Conservation (phyloP, 2,113 vertebrate species). For the Lophotis ruficrista region DNA sequence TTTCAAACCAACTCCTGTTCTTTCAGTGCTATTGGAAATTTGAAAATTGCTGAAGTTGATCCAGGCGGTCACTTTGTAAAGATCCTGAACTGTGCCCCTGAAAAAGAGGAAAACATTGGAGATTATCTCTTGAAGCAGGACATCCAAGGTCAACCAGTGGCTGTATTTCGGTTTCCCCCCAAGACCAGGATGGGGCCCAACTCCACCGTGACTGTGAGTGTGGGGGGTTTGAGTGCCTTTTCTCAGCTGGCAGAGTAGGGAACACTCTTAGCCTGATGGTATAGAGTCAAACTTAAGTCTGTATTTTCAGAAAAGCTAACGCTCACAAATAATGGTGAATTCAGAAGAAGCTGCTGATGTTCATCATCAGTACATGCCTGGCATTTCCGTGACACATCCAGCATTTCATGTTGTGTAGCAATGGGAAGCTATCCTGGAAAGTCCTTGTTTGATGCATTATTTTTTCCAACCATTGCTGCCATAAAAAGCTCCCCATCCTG, state of each 20-base stretch:
- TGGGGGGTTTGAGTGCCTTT: not conserved
- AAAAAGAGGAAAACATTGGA: slow-evolving; percentile 64
- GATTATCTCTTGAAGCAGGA: slow-evolving; percentile 66
- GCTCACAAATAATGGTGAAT: not conserved
- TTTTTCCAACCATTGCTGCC: not conserved
- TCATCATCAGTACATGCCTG: not conserved
- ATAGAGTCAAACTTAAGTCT: not conserved
- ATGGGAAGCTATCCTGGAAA: not conserved
- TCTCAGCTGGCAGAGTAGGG: not conserved
- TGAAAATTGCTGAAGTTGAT: slow-evolving; percentile 65
- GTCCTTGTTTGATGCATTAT: not conserved
- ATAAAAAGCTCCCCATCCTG: not conserved
- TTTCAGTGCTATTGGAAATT: slow-evolving; percentile 59
- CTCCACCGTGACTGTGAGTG: slow-evolving; percentile 55
- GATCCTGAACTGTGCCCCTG: slow-evolving; percentile 45
- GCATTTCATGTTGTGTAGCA: not conserved
- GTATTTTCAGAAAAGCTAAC: not conserved
- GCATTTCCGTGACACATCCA: not conserved
- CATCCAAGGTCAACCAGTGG: not conserved
- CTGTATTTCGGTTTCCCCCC: slow-evolving; percentile 40
- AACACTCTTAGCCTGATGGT: not conserved
- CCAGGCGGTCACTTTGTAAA: slow-evolving; percentile 48
- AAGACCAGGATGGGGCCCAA: slow-evolving; percentile 31
- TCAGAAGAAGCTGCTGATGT: not conserved
- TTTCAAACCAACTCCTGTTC: not conserved